A percentile compares a stretch with the other conserved stretches of the same genome.
Conservation (phyloP, 2,113 vertebrate genomes). For the Platanista minor region DNA sequence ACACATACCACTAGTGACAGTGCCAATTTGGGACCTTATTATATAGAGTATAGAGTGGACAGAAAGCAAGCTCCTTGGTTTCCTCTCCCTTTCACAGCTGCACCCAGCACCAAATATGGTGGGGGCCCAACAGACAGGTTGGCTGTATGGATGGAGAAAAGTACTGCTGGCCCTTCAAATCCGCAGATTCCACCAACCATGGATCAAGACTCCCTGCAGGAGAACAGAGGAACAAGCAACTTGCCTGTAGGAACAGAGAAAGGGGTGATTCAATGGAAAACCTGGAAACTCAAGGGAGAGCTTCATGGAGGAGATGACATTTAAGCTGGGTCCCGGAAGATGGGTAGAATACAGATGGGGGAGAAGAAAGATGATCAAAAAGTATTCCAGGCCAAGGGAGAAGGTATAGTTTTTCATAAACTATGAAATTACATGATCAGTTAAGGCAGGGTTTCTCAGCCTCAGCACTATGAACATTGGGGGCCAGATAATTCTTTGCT, state of each 20-base stretch:
- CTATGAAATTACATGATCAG: too few species aligned
- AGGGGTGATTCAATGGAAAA: not conserved
- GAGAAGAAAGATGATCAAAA: not conserved
- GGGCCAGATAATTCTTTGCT: too few species aligned
- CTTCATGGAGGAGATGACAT: not conserved
- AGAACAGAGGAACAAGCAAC: not conserved
- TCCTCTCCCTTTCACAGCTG: not conserved
- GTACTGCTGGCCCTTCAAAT: not conserved
- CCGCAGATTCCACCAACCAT: not conserved
- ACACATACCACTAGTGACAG: not conserved
- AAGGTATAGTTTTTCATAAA: not conserved
- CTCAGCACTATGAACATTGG: not conserved
- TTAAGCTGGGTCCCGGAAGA: not conserved
- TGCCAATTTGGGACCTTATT: not conserved
- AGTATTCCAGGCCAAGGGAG: not conserved
- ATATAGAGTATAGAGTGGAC: accelerated
- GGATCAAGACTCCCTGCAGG: not conserved
- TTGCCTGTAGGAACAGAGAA: not conserved
- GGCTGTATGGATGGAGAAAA: not conserved
- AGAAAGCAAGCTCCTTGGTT: not conserved
- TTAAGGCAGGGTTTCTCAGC: not conserved
- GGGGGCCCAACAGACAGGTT: not conserved
- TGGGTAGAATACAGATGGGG: not conserved
- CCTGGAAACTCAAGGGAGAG: not conserved
- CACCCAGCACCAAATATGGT: not conserved